Base-by-base conservation (phyloP, 2,797 vertebrate genomes). In the Sebastes dallii region DNA sequence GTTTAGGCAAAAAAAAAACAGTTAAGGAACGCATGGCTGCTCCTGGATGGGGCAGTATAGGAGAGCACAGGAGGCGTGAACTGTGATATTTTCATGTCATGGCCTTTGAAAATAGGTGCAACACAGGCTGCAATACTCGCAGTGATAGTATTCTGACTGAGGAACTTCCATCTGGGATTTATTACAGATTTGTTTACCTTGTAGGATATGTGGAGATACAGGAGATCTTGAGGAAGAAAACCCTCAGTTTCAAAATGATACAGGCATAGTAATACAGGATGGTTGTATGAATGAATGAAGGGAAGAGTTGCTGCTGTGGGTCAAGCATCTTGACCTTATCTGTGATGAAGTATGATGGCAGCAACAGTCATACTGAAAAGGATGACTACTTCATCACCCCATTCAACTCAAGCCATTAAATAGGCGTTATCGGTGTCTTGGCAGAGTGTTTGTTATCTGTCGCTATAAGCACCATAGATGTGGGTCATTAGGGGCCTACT, bases 1-100 rank as follows among this genome's bases (percentile, higher is more conserved):
- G 39, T 42, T 42, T 42, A 42, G 6, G 39, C 39, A 42, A 42
- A 16, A 42, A 42, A 16, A 39, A 39, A 39, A 39, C 36, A 39
- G 36, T 39, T 0, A 39, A 14, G 82, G 83, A 83, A 91, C 88
- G 93, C 90, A 91, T 94, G 94, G 89, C 82, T 90, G 91, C 90
- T 86, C 80, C 83, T 83, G 86, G 73, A 83, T 73, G 83, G 82
- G 78, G 54, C 68, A 77, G 67, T 67, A 39, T 39, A 70, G 6
- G 65, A 69, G 75, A 86, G 66, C 22, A 39, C 67, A 75, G 71
- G 24, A 85, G 78, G 74, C 68, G 13, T 72, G 25, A 79, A 71
- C 71, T 66, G 34, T 70, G 32, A 39, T 54, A 52, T 78, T 62
- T 68, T 69, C 75, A 69, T 74, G 80, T 36, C 60, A 61, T 42